Base-by-base conservation (phyloP, 2,888 invertebrate genomes). In the Lysandra coridon region DNA sequence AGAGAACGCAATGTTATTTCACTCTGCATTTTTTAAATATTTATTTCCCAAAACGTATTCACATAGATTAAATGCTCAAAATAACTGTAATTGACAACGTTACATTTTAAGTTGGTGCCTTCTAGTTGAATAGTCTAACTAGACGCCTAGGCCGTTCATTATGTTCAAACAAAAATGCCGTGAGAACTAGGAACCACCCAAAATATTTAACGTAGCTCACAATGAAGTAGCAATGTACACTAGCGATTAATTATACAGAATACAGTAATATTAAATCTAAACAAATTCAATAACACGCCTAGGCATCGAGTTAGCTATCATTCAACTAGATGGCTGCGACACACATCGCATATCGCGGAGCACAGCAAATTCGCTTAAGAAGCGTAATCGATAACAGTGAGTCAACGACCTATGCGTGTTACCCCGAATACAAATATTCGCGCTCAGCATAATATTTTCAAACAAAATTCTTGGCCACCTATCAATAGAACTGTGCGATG, bases 391-490 rank as follows among this genome's bases (percentile, higher is more conserved):
- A 77, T 78, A 82, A 80, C 80, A 79, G 40, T 69, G 79, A 81
- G 82, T 83, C 82, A 79, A 80, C 80, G 82, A 82, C 81, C 82
- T 80, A 79, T 69, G 81, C 77, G 80, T 78, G 80, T 78, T 80
- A 81, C 81, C 80, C 83, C 81, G 83, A 83, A 82, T 79, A 80
- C 80, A 78, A 69, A 80, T 74, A 80, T 64, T 80, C 79, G 79
- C 81, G 64, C 78, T 74, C 80, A 82, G 84, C 83, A 85, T 85
- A 33, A 85, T 85, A 33, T 76, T 75, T 30, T 76, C 76, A 85
- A 82, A 84, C 80, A 80, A 83, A 84, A 86, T 87, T 88, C 87
- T 90, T 91, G 90, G 90, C 89, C 81, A 81, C 83, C 83, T 84
- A 85, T 89, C 90, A 90, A 90, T 87, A 86, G 81, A 69, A 69